Base-by-base conservation (phyloP, 2,113 vertebrate species). In the Corythaixoides concolor region DNA sequence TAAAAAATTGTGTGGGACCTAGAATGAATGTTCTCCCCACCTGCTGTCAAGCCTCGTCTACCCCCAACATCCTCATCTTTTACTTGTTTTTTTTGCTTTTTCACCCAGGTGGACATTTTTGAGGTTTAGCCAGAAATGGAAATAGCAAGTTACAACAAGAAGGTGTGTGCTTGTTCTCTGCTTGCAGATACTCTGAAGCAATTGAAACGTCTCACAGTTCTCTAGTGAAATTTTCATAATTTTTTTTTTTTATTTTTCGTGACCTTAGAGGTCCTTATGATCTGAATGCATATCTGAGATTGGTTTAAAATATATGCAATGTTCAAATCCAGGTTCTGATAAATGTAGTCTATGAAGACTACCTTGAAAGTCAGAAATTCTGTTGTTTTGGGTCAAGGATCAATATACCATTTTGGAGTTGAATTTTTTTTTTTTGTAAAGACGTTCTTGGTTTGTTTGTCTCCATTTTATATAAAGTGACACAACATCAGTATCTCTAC, bases 51-150 rank as follows among this genome's bases (percentile, higher is more conserved):
- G 27, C 27, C 8, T 11, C 18, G 15, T 33, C 43, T 75, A 41
- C 30, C 23, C 6, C 7, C 0, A 6, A 11, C 35, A 15, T 2
- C 7, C 1, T 2, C 7, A 3, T 27, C 20, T 80, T 93, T 80
- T 19, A 20, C 17, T 83, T 56, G 9, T 70, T 86, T 76, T 76
- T 35, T 43, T 67, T 91, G 41, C 45, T 82, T 93, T 88, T 89
- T 86, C 55, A 78, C 8, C 37, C 35, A 28, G 50, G 6, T 81
- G 64, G 20, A 23, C 23, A 7, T 15, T 43, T 78, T 11, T 19
- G 39, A 76, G 30, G 15, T 73, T 63, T 49, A 66, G 33, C 8
- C 43, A 58, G 64, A 53, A 77, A n/a, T 41, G 23, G 63, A 81
- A 66, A 70, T 43, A 26, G 7, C 55, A 86, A 10, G 7, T 33